Conservation (phyloP, 2,888 invertebrate genomes). For the Ophonus ardosiacus region DNA sequence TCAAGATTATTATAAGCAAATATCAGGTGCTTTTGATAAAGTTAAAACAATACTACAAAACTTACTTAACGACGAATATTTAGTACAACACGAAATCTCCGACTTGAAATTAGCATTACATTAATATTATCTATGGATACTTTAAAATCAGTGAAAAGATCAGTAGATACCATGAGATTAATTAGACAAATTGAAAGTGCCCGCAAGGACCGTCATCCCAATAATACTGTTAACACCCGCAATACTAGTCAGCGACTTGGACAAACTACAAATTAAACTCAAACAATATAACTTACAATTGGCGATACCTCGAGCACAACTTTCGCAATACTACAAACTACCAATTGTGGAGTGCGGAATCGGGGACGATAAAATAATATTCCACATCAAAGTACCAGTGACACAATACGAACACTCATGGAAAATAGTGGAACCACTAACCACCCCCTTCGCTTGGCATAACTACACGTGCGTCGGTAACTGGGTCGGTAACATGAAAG, state of each 20-base stretch:
- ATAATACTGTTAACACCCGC: constrained; percentile 10
- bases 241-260: constrained; percentile 8
- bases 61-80: background rate
- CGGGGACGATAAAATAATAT: background rate
- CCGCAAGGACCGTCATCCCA: constrained; percentile 9
- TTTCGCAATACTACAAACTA: no score
- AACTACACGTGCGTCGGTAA: no score
- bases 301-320: constrained; percentile 1
- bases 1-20: background rate
- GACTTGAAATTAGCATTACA: background rate
- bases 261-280: background rate
- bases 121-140: background rate
- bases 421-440: no score
- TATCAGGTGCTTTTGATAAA: background rate
- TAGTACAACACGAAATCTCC: background rate
- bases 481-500: no score
- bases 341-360: background rate
- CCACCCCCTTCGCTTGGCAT: no score
- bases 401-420: background rate
- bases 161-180: background rate
- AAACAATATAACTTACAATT: background rate
- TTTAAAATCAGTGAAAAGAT: background rate
- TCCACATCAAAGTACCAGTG: constrained; percentile 46
- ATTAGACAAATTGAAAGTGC: constrained; percentile 1
- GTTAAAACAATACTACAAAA: background rate